Percentiles rank a stretch among this genome's conserved stretches.
These are phyloP conservation scores for Calyptommatus sinebrachiatus DNA, from an alignment of 2,113 vertebrate genomes.

Conservation along the genomic window DNA sequence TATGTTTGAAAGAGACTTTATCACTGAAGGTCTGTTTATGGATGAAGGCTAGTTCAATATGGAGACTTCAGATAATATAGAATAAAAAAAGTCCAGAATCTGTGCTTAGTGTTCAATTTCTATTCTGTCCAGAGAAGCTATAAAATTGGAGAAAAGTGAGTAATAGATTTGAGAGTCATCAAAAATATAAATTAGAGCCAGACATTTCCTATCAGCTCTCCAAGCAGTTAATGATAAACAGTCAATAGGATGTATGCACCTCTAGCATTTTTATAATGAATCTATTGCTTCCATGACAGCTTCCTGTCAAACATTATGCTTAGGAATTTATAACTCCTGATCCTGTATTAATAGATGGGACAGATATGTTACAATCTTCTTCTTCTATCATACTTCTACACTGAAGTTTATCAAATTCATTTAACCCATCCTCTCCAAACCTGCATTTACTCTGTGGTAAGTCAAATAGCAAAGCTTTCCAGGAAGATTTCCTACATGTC, in stretches of 20 bases:
- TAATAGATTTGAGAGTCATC: slow-evolving; percentile 76
- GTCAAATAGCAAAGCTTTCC: slow-evolving; percentile 7
- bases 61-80: slow-evolving; percentile 66
- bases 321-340: slow-evolving; percentile 74
- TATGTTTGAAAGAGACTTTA: slow-evolving; percentile 56
- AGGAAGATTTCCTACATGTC: neutral
- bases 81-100: slow-evolving; percentile 63
- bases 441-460: neutral
- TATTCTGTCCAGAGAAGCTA: slow-evolving; percentile 71
- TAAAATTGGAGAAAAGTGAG: slow-evolving; percentile 74
- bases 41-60: slow-evolving; percentile 59
- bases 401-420: slow-evolving; percentile 32
- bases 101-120: slow-evolving; percentile 73
- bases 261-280: slow-evolving; percentile 78
- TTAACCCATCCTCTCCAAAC: slow-evolving; percentile 31
- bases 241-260: slow-evolving; percentile 76
- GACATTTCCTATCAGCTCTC: slow-evolving; percentile 75
- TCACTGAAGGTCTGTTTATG: slow-evolving; percentile 48
- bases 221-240: slow-evolving; percentile 77
- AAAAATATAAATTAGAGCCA: slow-evolving; percentile 79
- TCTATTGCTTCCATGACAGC: slow-evolving; percentile 74
- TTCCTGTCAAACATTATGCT: slow-evolving; percentile 74
- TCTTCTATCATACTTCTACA: slow-evolving; percentile 38
- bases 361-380: slow-evolving; percentile 60
- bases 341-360: slow-evolving; percentile 67